Conservation (phyloP, 2,797 vertebrate species). For the Phrynocephalus forsythii region DNA sequence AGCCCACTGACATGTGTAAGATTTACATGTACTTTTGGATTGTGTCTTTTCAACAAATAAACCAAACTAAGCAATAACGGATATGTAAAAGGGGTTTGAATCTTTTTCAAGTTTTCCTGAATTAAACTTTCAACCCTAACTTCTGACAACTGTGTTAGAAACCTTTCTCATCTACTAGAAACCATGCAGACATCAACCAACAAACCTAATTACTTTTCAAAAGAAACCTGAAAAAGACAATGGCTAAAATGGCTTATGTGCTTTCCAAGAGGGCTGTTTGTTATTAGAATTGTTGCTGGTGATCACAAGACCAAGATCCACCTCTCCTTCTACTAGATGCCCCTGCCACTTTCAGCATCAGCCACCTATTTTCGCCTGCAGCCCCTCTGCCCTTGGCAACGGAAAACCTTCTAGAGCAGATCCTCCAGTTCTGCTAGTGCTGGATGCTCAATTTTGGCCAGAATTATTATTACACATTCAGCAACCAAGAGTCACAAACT, state of each 20-base stretch:
- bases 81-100: not conserved
- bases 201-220: not conserved
- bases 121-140: not conserved
- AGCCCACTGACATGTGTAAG: too few relatives aligned
- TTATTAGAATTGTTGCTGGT: constrained; percentile 19
- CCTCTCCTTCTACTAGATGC: too few relatives aligned
- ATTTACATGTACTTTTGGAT: too few relatives aligned
- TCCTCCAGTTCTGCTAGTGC: too few relatives aligned
- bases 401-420: too few relatives aligned
- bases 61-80: not conserved
- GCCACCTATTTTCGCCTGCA: too few relatives aligned
- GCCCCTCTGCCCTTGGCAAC: too few relatives aligned
- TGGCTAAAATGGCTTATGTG: not conserved
- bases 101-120: not conserved
- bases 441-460: not conserved
- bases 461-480: not conserved
- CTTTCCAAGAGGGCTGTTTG: not conserved
- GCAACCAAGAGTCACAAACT: not conserved
- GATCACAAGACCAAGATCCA: not conserved
- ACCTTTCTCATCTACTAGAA: not conserved
- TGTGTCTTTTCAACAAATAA: too few relatives aligned
- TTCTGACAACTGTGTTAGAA: not conserved
- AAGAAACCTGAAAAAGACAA: not conserved
- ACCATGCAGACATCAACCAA: not conserved
- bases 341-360: too few relatives aligned